A percentile compares a stretch with the other conserved stretches of the same genome.
Conservation (phyloP, 2,888 invertebrate genomes). For the Antitype chi region DNA sequence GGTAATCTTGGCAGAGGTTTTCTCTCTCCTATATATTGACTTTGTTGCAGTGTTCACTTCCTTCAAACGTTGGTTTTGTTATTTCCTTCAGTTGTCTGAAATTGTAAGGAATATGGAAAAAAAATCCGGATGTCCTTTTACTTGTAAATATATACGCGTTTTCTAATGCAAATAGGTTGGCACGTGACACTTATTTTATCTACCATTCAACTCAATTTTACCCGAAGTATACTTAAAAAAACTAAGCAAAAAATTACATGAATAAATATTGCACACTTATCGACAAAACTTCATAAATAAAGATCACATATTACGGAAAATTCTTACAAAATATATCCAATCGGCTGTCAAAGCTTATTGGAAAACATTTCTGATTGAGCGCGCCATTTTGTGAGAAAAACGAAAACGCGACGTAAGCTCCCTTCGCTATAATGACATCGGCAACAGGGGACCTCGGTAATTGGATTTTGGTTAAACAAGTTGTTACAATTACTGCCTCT, state of each 20-base stretch:
- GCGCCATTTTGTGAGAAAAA: constrained; percentile 65
- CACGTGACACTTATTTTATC: neutral
- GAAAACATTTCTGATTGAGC: constrained; percentile 73
- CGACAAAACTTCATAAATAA: constrained; percentile 32
- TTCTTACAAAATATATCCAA: constrained; percentile 30
- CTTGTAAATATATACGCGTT: neutral
- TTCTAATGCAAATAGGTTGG: neutral
- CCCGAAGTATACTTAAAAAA: neutral
- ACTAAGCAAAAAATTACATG: neutral
- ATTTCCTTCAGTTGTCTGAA: neutral
- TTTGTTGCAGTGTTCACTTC: neutral
- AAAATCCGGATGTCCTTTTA: neutral
- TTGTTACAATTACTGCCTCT: constrained; percentile 76
- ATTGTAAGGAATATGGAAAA: neutral
- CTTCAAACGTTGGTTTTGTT: neutral
- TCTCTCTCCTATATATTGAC: neutral
- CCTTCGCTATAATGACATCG: constrained; percentile 71
- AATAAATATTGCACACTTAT: constrained; percentile 34
- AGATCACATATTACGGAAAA: constrained; percentile 33
- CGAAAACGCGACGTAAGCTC: constrained; percentile 50
- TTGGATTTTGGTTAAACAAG: constrained; percentile 85
- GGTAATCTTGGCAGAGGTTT: constrained; percentile 13
- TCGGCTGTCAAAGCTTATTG: constrained; percentile 59
- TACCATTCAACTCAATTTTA: neutral
- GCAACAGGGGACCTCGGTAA: constrained; percentile 74